Base-by-base conservation (phyloP, 2,797 vertebrate genomes). In the Eulemur albifrons region DNA sequence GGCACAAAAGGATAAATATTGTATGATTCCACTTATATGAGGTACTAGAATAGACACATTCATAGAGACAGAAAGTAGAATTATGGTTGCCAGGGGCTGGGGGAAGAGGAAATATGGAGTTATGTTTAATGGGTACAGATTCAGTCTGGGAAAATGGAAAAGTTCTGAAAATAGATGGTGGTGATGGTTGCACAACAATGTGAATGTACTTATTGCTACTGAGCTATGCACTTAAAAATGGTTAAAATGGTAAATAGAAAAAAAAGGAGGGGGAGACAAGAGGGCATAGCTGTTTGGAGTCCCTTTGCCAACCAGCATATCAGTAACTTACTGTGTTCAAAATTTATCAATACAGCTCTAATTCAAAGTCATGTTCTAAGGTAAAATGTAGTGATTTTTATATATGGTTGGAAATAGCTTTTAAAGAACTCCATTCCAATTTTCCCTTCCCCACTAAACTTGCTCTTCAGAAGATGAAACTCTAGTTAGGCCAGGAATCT, bases 321-420 rank as follows among this genome's bases (percentile, higher is more conserved):
- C n/a, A 30, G 15, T 52, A 82, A 80, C 38, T 57, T 45, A 23
- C 67, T 77, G 27, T 92, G 54, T 84, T 85, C 48, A 84, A 73
- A 88, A 82, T 90, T 13, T 70, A 48, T 72, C 85, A 89, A 20
- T 57, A 76, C 5, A 38, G 15, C 43, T 92, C 35, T 40, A 69
- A 65, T 18, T 48, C 79, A 83, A 95, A 96, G 61, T 61, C 82
- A 18, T 30, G 18, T 76, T 93, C 25, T 52, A 90, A 88, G 87
- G 13, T 63, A 95, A 95, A 77, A 40, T 79, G 30, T 13, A 45
- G n/a, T 57, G 79, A 81, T 48, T 67, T 70, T 52, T 61, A 83
- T 1, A 45, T 4, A 35, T 38, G 45, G 4, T 32, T 45, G 21
- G 43, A 93, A 89, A 92, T n/a, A 82, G 27, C 50, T 82, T 54